These are phyloP conservation scores for Loris lydekkerianus DNA, from an alignment of 2,797 vertebrate species.

Conservation along the genomic window DNA sequence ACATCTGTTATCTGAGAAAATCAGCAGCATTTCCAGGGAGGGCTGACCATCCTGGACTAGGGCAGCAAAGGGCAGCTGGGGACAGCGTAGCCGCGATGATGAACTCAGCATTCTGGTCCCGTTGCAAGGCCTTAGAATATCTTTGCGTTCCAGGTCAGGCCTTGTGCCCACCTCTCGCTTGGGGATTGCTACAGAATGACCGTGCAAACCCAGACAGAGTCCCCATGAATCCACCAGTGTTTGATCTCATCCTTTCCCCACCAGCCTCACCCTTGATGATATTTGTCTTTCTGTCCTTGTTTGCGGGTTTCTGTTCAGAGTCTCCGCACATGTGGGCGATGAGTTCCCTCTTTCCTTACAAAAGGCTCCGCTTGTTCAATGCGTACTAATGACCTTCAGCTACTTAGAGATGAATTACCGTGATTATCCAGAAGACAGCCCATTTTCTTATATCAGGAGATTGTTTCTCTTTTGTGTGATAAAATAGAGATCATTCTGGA, in stretches of 20 bases:
- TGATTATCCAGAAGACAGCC: neutral
- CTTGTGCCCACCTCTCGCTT: neutral
- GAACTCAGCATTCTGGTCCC: neutral
- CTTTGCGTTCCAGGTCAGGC: rapidly evolving
- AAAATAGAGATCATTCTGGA: rapidly evolving
- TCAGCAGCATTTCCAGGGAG: neutral
- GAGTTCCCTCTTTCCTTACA: neutral
- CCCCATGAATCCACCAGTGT: neutral
- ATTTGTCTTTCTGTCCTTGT: neutral
- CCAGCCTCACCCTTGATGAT: neutral
- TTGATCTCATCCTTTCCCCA: neutral
- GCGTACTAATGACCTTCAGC: neutral
- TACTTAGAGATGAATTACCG: neutral
- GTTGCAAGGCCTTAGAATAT: neutral
- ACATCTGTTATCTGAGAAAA: neutral
- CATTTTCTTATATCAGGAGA: neutral
- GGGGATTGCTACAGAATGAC: neutral
- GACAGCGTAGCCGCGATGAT: no score
- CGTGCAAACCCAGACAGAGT: neutral
- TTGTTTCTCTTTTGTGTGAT: neutral
- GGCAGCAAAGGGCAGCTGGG: neutral
- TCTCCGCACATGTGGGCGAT: neutral
- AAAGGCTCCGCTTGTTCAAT: neutral
- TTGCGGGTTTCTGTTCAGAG: neutral
- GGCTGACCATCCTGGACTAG: neutral